Conservation (phyloP, 2,113 vertebrate genomes). For the Muscicapa adusta region DNA sequence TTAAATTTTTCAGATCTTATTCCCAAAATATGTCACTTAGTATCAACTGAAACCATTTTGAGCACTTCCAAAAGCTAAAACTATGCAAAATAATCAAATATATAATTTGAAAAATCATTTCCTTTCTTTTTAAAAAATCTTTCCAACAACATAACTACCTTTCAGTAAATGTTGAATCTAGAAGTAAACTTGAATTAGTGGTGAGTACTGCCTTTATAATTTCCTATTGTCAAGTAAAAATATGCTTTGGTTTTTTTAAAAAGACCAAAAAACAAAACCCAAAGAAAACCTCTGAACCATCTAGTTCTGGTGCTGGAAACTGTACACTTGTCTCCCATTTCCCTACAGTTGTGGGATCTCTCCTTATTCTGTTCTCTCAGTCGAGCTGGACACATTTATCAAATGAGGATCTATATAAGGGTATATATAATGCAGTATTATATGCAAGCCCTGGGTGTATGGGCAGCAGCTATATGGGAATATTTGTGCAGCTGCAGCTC, state of each 20-base stretch:
- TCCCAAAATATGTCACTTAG: background rate
- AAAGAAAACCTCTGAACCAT: background rate
- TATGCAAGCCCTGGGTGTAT: background rate
- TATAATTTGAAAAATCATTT: background rate
- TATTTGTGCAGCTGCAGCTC: background rate
- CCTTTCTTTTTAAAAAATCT: background rate
- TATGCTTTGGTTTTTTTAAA: background rate
- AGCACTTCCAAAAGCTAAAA: background rate
- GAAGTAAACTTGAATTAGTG: background rate
- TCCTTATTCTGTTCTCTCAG: background rate
- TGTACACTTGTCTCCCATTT: background rate
- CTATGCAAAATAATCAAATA: background rate
- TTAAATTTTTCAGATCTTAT: conserved; percentile 14
- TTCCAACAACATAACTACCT: background rate
- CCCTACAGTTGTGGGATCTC: rapidly evolving
- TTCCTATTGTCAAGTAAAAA: background rate
- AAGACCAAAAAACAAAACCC: background rate
- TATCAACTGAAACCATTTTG: background rate
- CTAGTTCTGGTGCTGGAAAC: background rate
- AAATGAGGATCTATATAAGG: background rate
- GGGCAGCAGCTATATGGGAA: background rate
- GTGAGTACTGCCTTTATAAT: background rate
- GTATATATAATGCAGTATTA: background rate
- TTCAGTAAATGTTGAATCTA: background rate
- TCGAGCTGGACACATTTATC: background rate